phyloP scores from a whole-genome alignment of 2,113 vertebrate genomes.

The Dipodomys spectabilis region DNA sequence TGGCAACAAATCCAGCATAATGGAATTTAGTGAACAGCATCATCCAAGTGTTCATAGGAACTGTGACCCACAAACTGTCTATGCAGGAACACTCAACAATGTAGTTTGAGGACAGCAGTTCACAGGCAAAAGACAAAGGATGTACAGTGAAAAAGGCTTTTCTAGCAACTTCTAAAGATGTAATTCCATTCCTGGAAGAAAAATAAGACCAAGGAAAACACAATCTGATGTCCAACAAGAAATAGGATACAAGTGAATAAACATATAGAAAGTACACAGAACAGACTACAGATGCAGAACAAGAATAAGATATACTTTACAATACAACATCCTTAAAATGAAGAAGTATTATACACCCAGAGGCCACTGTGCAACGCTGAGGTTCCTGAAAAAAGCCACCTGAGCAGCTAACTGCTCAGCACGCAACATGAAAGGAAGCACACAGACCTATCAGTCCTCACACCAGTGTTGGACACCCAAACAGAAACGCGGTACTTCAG shows the following conservation, averaged over 20 bases:
- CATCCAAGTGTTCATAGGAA: no score
- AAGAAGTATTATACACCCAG: neutral
- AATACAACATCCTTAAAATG: neutral
- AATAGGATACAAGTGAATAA: neutral
- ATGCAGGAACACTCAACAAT: accelerated
- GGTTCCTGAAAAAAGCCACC: neutral
- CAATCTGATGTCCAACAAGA: neutral
- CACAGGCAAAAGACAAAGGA: no score
- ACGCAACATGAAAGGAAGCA: neutral
- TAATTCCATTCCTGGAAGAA: neutral
- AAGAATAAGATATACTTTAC: neutral
- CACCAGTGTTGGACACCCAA: neutral
- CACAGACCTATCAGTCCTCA: neutral
- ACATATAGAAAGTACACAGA: neutral
- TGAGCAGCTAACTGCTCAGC: accelerated
- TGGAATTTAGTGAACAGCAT: accelerated
- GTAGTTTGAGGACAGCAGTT: neutral
- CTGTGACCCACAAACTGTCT: neutral
- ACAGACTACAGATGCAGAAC: neutral
- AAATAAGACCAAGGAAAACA: neutral
- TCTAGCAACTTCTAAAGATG: neutral
- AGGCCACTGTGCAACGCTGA: no score
- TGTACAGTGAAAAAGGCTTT: accelerated
- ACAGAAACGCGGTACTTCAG: accelerated
- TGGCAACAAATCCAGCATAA: neutral